These are phyloP conservation scores for Enteromius anoplus DNA, from an alignment of 2,797 vertebrate species.

Conservation along the genomic window DNA sequence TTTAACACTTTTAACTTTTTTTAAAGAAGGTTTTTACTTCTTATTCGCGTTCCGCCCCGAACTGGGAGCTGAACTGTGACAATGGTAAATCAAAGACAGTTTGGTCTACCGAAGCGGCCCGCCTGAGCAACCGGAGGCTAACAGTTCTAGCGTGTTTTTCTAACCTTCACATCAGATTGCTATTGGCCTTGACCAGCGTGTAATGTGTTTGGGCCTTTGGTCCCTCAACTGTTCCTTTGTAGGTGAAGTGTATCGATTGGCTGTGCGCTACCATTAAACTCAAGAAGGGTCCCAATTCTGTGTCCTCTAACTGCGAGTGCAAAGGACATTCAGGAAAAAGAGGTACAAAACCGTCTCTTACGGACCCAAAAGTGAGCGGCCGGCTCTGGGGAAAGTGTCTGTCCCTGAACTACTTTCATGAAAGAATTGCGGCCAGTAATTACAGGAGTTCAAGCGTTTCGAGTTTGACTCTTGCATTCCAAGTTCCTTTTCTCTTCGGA, in stretches of 20 bases:
- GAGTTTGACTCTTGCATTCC: constrained; percentile 7
- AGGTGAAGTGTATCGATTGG: constrained; percentile 61
- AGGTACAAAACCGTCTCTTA: constrained; percentile 25
- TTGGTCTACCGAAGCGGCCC: background rate
- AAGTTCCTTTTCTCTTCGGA: background rate
- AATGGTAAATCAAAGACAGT: constrained; percentile 31
- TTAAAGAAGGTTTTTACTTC: background rate
- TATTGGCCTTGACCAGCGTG: constrained; percentile 53
- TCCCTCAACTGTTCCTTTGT: constrained; percentile 57
- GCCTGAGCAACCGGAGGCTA: constrained; percentile 42
- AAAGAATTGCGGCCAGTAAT: constrained; percentile 42
- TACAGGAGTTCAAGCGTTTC: constrained; percentile 40
- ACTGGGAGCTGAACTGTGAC: constrained; percentile 30
- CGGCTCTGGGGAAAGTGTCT: constrained; percentile 17
- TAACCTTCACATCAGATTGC: constrained; percentile 44
- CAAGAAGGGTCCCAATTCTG: constrained; percentile 54
- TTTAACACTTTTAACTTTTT: background rate
- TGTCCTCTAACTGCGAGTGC: constrained; percentile 56
- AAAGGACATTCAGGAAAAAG: constrained; percentile 53
- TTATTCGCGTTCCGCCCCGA: background rate
- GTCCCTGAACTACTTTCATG: constrained; percentile 30
- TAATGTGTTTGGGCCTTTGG: constrained; percentile 60
- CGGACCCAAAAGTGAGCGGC: constrained; percentile 9
- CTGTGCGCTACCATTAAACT: constrained; percentile 59
- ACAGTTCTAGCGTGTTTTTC: constrained; percentile 45